Evolutionary conservation across 2,113 vertebrate genomes (phyloP), one percentile per base, ranked within the genome.

Genomic region (Phylloscopus trochiloides): DNA sequence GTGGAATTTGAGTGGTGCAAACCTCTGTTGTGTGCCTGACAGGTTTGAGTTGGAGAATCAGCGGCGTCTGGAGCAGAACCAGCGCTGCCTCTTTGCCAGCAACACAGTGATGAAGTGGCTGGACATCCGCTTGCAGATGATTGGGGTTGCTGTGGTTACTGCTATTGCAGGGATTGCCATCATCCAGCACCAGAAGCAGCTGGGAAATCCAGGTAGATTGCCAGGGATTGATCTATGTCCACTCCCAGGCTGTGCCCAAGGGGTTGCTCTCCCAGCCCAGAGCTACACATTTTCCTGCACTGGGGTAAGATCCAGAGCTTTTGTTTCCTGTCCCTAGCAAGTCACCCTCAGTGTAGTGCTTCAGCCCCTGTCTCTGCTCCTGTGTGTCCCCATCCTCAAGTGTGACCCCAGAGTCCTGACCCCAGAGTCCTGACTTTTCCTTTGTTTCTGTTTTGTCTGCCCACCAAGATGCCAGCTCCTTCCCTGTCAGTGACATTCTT

Each of bases 111-210:
- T 97, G 96, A 98, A 99, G 97, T 99, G 99, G 99, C 96, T 99
- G 95, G 98, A 99, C 97, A 99, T 99, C 86, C 98, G 99, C 34
- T 97, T 99, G 77, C 99, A 99, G 98, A 98, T 99, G 98, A 99
- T 99, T 47, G 99, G 99, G 5, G 99, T 99, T 0, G 88, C 96
- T 4, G 98, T 99, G 91, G 97, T 99, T 90, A 99, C 98, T 0
- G 95, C 98, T 83, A 98, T 99, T 13, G 98, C 98, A 3, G 95
- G 95, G 74, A 98, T 99, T 13, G 99, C 99, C 15, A 97, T 99
- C 50, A 88, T 99, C 34, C 99, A 99, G 96, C 99, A 99, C 95
- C 98, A 98, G 95, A 97, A 97, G 52, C 96, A 97, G 76, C 92
- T 98, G 5, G 98, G 98, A 7, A 98, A 99, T 92, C 99, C 99